phyloP scores from a whole-genome alignment of 2,797 vertebrate genomes.

The Sphaeramia orbicularis region DNA sequence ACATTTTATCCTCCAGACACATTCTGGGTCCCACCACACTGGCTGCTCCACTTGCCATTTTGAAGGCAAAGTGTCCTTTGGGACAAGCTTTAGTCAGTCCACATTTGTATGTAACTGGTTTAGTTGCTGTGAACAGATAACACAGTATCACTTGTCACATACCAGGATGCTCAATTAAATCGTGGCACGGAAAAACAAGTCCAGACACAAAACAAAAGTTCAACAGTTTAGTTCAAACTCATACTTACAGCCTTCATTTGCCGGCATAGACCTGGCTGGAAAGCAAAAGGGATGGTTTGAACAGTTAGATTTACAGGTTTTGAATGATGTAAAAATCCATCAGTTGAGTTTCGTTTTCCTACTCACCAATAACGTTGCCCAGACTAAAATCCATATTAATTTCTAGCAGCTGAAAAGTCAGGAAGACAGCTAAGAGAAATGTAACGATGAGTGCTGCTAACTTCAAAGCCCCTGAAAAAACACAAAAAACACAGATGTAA shows the following conservation, averaged over 20 bases:
- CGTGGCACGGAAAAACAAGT: neutral
- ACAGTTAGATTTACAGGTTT: neutral
- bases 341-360: neutral
- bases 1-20: slow-evolving; percentile 95
- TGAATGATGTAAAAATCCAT: neutral
- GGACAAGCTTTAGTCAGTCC: slow-evolving; percentile 93
- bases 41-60: slow-evolving; percentile 96
- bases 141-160: neutral
- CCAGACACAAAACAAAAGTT: neutral
- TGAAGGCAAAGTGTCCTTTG: slow-evolving; percentile 92
- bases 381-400: slow-evolving; percentile 91
- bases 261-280: slow-evolving; percentile 82
- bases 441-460: slow-evolving; percentile 84
- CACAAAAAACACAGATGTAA: too few relatives aligned
- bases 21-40: slow-evolving; percentile 97
- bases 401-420: slow-evolving; percentile 94
- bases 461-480: slow-evolving; percentile 90
- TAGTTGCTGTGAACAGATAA: slow-evolving; percentile 83
- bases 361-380: slow-evolving; percentile 90
- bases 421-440: slow-evolving; percentile 90
- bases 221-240: neutral
- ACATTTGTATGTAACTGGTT: slow-evolving; percentile 88
- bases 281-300: slow-evolving; percentile 2
- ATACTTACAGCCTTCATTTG: slow-evolving; percentile 86
- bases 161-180: neutral